Conservation (phyloP, 1,140 invertebrate genomes). For the Drosophila melanica region DNA sequence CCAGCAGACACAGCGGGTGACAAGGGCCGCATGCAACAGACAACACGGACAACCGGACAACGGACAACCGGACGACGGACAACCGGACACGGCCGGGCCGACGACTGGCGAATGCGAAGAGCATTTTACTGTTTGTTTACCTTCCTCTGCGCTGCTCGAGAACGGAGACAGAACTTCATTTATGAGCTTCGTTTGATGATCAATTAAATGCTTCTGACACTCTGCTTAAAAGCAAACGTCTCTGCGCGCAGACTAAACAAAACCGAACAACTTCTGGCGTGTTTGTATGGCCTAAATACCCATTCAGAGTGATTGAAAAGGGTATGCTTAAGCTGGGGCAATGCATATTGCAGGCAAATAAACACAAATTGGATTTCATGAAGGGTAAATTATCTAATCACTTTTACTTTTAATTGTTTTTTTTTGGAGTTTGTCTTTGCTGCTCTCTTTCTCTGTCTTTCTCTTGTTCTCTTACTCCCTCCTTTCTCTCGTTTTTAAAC, state of each 20-base stretch:
- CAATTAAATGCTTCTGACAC: slow-evolving; percentile 50
- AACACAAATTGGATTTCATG: no score
- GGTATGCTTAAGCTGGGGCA: not conserved
- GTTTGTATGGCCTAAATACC: not conserved
- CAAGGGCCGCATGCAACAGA: not conserved
- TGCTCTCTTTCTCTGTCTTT: not conserved
- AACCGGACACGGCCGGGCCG: not conserved
- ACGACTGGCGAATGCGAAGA: no score
- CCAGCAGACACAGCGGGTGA: slow-evolving; percentile 12
- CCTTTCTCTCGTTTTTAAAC: not conserved
- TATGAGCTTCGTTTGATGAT: slow-evolving; percentile 40
- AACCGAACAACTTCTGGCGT: not conserved
- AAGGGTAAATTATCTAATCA: not conserved
- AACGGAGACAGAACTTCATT: slow-evolving; percentile 16
- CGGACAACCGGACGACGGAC: no score
- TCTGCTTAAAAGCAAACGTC: slow-evolving; percentile 6
- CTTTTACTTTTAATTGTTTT: not conserved
- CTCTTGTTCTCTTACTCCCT: not conserved
- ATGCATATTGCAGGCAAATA: not conserved
- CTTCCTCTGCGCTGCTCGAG: slow-evolving; percentile 1
- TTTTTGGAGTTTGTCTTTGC: not conserved
- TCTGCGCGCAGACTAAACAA: slow-evolving; percentile 2
- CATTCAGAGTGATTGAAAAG: not conserved
- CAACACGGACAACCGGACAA: no score
- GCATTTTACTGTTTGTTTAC: slow-evolving; percentile 28